phyloP scores from a whole-genome alignment of 2,888 invertebrate genomes.

The Xylota sylvarum region DNA sequence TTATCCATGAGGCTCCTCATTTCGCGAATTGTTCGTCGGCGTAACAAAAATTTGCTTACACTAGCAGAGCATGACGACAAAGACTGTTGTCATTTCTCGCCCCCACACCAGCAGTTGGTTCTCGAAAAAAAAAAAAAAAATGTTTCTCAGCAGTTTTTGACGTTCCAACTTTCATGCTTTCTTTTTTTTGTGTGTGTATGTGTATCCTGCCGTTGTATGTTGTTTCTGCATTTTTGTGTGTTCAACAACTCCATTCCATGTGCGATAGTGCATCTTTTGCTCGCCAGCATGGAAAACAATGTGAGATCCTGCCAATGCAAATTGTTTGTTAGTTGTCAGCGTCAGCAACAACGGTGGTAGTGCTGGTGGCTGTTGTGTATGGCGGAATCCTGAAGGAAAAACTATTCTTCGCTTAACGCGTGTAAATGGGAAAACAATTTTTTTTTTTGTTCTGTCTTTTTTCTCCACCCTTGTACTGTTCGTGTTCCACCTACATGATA shows the following conservation, averaged over 20 bases:
- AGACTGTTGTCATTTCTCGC: conserved; percentile 17
- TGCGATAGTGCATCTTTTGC: conserved; percentile 46
- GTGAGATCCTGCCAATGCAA: conserved; percentile 70
- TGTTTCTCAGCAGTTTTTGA: conserved; percentile 45
- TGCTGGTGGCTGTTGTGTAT: conserved; percentile 13
- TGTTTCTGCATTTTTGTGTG: conserved; percentile 52
- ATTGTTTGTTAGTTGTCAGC: conserved; percentile 68
- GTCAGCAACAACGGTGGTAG: conserved; percentile 44
- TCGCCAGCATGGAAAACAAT: conserved; percentile 53
- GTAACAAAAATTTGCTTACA: conserved; percentile 39
- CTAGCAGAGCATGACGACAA: background rate
- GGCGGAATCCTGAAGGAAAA: conserved; percentile 37
- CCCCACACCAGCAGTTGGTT: background rate
- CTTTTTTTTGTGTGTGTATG: conserved; percentile 3
- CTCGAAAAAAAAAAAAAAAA: conserved; percentile 12
- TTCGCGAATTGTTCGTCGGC: background rate
- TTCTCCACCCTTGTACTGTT: background rate
- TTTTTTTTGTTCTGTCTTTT: conserved; percentile 1
- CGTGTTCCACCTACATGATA: conserved; percentile 5
- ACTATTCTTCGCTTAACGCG: conserved; percentile 66
- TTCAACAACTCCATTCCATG: conserved; percentile 51
- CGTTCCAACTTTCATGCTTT: conserved; percentile 10
- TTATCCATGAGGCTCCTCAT: background rate
- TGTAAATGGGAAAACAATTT: conserved; percentile 50
- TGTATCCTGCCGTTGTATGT: conserved; percentile 20